Base-by-base conservation (phyloP, 2,888 invertebrate genomes). In the Abrostola tripartita region DNA sequence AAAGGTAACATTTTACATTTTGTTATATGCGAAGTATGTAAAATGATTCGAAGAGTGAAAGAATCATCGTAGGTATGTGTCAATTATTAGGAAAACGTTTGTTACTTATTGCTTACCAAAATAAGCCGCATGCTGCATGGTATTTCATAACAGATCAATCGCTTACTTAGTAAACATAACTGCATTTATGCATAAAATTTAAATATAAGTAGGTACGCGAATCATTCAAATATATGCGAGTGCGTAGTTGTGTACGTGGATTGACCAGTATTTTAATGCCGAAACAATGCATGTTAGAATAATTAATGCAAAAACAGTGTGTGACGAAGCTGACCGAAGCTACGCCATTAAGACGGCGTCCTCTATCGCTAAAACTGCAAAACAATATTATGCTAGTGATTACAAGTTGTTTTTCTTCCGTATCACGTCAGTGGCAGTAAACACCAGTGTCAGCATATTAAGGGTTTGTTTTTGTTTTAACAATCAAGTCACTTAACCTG, bases 241-340 rank as follows among this genome's bases (percentile, higher is more conserved):
- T 75, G 70, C 78, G 74, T 77, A 73, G 57, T 63, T 68, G 61
- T 52, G 49, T 52, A 52, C 60, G 55, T 68, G 11, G 62, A 64
- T 51, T 38, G 54, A 66, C 64, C 38, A 49, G 68, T 79, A 76
- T 79, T 79, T 41, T 57, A 71, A 72, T 65, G 35, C 49, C 42
- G 50, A 72, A 76, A 61, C 65, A 75, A 76, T 71, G 56, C 47
- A 53, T 63, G 52, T 54, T 57, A 49, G 60, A 61, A 41, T 61
- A 54, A 61, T 56, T 9, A 47, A 37, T 55, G 55, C 37, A 65
- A 65, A 58, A 65, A 61, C 62, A 42, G 37, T 41, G 55, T 65
- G 63, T 62, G 67, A 52, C 40, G 64, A 60, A 55, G 61, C 42
- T 47, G 56, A 71, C 71, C 51, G 8, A n/a, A 50, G 50, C 5